Evolutionary conservation across 2,797 vertebrate genomes (phyloP).

Genomic region (Poecilia picta): DNA sequence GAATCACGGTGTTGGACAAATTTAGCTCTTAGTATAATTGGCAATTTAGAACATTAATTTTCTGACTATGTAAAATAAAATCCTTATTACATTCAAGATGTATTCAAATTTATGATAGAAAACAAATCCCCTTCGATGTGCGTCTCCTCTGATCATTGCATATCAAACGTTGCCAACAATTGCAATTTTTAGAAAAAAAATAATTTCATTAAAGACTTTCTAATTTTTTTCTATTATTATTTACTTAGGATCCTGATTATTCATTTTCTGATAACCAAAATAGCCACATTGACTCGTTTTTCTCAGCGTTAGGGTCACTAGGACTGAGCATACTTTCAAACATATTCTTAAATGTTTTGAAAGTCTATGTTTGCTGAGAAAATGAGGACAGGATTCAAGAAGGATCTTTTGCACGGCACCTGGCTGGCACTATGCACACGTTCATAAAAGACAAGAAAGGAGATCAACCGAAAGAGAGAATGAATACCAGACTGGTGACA

Average conservation of each 20-base stretch:
- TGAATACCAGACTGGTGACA: neutral
- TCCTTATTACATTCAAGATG: conserved; percentile 7
- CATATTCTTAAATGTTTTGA: neutral
- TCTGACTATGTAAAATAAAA: conserved; percentile 10
- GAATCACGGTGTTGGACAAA: conserved; percentile 15
- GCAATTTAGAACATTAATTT: conserved; percentile 2
- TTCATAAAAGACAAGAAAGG: neutral
- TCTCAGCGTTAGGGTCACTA: neutral
- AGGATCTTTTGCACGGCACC: neutral
- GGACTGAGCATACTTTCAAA: neutral
- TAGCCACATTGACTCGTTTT: conserved; percentile 6
- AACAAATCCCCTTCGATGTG: neutral
- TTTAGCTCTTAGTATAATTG: conserved; percentile 14
- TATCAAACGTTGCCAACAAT: neutral
- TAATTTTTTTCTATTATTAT: neutral
- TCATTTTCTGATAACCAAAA: neutral
- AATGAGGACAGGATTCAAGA: neutral
- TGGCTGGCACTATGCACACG: neutral
- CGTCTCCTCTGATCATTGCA: neutral
- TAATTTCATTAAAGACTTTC: neutral
- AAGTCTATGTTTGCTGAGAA: neutral
- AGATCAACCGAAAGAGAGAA: neutral
- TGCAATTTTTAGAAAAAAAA: neutral
- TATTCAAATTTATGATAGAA: conserved; percentile 1
- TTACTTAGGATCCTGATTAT: neutral